phyloP scores from a whole-genome alignment of 2,113 vertebrate genomes.

The Alethe diademata region DNA sequence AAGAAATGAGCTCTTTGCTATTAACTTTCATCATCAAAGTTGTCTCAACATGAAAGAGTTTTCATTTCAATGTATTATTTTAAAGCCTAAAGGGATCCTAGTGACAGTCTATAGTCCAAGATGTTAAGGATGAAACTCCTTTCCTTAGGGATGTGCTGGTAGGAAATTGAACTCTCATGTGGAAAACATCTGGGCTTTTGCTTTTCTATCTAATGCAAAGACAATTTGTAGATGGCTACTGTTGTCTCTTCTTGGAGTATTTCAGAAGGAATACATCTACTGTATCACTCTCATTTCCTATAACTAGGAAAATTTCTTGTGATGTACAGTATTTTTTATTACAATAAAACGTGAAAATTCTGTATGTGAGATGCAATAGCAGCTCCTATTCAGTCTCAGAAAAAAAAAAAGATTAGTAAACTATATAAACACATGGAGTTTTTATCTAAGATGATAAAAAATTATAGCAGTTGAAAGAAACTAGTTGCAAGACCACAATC shows the following conservation, averaged over 20 bases:
- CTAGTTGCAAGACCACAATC: background rate
- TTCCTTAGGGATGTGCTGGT: background rate
- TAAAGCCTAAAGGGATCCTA: background rate
- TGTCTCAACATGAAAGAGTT: background rate
- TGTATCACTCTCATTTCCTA: background rate
- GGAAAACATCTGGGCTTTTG: background rate
- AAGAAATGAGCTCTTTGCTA: background rate
- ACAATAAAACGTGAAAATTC: background rate
- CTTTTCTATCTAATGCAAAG: background rate
- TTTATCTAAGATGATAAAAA: background rate
- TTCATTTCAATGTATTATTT: background rate
- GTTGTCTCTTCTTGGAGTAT: background rate
- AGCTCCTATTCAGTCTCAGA: background rate
- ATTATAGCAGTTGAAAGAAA: background rate
- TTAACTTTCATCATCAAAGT: background rate
- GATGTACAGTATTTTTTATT: background rate
- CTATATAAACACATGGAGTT: background rate
- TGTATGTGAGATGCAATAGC: background rate
- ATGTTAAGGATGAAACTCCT: background rate
- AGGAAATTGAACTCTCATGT: background rate
- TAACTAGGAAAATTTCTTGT: background rate
- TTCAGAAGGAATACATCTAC: background rate
- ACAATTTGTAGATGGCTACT: background rate
- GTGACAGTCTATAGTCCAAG: background rate
- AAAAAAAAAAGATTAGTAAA: background rate